Conservation (phyloP, 1,140 invertebrate genomes). For the Pomacea maculata region DNA sequence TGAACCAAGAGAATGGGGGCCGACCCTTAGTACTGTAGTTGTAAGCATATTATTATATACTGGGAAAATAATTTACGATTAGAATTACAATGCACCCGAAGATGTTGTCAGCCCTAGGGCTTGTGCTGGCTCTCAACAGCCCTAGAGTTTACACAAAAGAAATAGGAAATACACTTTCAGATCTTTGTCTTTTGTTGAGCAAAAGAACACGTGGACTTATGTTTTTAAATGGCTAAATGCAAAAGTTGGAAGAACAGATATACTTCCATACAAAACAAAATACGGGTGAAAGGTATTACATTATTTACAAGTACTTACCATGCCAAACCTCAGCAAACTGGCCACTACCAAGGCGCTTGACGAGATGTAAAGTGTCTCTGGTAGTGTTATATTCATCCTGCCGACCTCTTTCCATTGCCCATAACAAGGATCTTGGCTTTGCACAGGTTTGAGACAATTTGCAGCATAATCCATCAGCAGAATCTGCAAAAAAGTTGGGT, state of each 20-base stretch:
- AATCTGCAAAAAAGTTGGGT: constrained; percentile 51
- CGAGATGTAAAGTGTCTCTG: constrained; percentile 79
- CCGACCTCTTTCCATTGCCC: constrained; percentile 80
- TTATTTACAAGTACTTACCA: constrained; percentile 33
- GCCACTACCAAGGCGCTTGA: constrained; percentile 55
- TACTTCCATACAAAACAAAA: constrained; percentile 3
- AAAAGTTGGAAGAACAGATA: background rate
- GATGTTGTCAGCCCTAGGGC: no score
- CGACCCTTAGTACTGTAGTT: no score
- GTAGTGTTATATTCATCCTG: constrained; percentile 96
- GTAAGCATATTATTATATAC: no score
- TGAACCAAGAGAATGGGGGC: no score
- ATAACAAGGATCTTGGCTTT: constrained; percentile 91
- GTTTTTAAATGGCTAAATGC: background rate
- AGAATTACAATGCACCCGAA: no score
- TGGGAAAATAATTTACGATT: no score
- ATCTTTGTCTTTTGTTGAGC: background rate
- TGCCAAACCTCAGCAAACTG: constrained; percentile 61
- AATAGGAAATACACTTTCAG: no score
- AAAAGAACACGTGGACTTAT: background rate
- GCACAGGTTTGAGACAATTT: constrained; percentile 90
- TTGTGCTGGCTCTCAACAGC: no score
- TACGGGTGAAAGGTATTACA: background rate
- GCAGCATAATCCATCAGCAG: constrained; percentile 91
- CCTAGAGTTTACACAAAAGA: no score